A percentile compares a stretch with the other conserved stretches of the same genome.
phyloP scores from a whole-genome alignment of 1,140 invertebrate genomes.

The Dendroctonus valens region DNA sequence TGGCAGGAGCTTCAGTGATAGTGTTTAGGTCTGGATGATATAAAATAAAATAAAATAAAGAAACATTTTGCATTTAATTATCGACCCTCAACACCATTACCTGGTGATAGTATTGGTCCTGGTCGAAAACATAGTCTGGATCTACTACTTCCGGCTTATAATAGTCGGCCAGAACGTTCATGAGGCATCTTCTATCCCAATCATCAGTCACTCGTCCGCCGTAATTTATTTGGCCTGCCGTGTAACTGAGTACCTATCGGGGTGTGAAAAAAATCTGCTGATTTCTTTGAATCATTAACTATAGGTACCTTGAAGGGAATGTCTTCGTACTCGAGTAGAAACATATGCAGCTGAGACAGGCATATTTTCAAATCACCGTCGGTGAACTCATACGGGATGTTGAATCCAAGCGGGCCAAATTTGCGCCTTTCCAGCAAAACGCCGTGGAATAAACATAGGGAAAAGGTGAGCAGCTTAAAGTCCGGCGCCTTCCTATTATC shows the following conservation, averaged over 20 bases:
- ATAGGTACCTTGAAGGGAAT: constrained; percentile 62
- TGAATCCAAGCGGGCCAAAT: constrained; percentile 73
- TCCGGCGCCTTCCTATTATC: constrained; percentile 55
- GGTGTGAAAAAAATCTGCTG: no score
- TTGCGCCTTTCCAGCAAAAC: constrained; percentile 67
- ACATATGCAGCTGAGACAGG: constrained; percentile 68
- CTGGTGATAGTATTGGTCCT: constrained; percentile 61
- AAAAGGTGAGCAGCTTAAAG: constrained; percentile 67
- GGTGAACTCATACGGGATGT: constrained; percentile 73
- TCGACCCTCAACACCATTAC: constrained; percentile 45
- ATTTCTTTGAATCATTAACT: no score
- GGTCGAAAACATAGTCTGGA: constrained; percentile 62
- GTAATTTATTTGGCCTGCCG: constrained; percentile 82
- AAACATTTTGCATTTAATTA: no score
- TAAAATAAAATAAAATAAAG: not conserved
- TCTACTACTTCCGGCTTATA: constrained; percentile 61
- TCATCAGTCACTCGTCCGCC: constrained; percentile 84
- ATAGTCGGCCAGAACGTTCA: constrained; percentile 70
- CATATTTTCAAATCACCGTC: constrained; percentile 73
- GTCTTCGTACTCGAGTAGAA: constrained; percentile 61
- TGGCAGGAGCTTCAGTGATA: not conserved
- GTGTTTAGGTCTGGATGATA: not conserved
- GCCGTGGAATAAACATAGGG: constrained; percentile 70
- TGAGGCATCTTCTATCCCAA: constrained; percentile 76
- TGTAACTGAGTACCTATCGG: constrained; percentile 52